These are phyloP conservation scores for Caenorhabditis sp. DNA, from an alignment of 2,888 invertebrate species.

Conservation along the genomic window DNA sequence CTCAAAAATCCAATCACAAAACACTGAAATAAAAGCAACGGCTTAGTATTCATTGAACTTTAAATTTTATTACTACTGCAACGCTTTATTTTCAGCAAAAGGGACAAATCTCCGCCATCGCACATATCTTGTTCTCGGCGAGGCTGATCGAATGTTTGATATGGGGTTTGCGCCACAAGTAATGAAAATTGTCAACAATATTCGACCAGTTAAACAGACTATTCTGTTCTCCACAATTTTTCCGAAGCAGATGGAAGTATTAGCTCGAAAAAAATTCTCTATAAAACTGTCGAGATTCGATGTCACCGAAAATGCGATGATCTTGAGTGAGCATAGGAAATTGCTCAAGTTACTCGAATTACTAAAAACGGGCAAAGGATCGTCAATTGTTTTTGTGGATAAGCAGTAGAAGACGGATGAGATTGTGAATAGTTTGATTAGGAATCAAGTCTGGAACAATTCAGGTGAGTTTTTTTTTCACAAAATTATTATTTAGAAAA, in stretches of 20 bases:
- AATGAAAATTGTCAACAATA: constrained; percentile 96
- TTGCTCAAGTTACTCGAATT: constrained; percentile 95
- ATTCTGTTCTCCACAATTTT: constrained; percentile 99
- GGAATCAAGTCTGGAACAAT: no score
- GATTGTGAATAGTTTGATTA: constrained; percentile 90
- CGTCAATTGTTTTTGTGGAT: constrained; percentile 95
- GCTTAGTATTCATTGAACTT: no score
- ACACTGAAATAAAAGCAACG: no score
- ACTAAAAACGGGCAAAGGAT: constrained; percentile 84
- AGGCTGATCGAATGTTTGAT: constrained; percentile 99
- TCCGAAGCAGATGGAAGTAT: constrained; percentile 97
- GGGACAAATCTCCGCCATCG: constrained; percentile 96
- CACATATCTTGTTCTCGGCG: constrained; percentile 95
- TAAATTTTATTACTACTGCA: no score
- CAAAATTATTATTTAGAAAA: no score
- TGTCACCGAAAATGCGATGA: constrained; percentile 90
- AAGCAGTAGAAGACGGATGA: constrained; percentile 80
- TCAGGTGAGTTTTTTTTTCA: no score
- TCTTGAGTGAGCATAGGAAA: constrained; percentile 94
- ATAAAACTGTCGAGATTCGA: constrained; percentile 95
- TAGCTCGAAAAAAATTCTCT: constrained; percentile 90
- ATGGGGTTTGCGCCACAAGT: constrained; percentile 95
- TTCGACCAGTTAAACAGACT: constrained; percentile 86
- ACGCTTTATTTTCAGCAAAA: constrained; percentile 74
- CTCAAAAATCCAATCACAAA: no score